Base-by-base conservation (phyloP, 2,113 vertebrate species). In the Stegastes partitus region DNA sequence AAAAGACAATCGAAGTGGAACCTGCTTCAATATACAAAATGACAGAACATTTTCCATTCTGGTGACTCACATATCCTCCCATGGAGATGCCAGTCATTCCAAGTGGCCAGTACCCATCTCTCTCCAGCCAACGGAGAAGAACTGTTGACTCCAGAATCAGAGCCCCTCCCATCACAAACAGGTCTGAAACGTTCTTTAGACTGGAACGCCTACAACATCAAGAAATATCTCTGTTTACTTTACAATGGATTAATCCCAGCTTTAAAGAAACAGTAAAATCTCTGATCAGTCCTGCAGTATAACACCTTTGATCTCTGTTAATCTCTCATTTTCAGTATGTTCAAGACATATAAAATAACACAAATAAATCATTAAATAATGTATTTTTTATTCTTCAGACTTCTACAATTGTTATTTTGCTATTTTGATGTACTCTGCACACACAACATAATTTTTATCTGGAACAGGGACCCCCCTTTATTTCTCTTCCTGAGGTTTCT, bases 51-150 rank as follows among this genome's bases (percentile, higher is more conserved):
- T 34, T 37, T 18, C 4, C 21, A 8, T 49, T 1, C 1, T 22
- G 7, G 19, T 47, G 31, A 86, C 96, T 96, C 94, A 99, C 97
- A 71, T 99, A 98, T 93, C 98, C 98, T 84, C 98, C 98, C 98
- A 99, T 99, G 85, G 98, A 99, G 93, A 99, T 99, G 66, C 98
- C 98, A 1, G 98, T 99, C 96, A 99, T 97, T 76, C 97, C 97
- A 28, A 99, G 93, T 0, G 98, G 98, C 93, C 97, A 97, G 90
- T 97, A 99, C 49, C 98, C 98, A 94, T 98, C 96, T 75, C 96
- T 94, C 84, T 99, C 97, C 77, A 99, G 94, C 98, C 98, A 99
- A 69, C 95, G 96, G 58, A 99, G 94, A 57, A 99, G 96, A 61
- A 94, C 96, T 2, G 97, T 96, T 0, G 98, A 99, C 86, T 99